Base-by-base conservation (phyloP, 2,888 invertebrate species). In the Folsomia manolachei region DNA sequence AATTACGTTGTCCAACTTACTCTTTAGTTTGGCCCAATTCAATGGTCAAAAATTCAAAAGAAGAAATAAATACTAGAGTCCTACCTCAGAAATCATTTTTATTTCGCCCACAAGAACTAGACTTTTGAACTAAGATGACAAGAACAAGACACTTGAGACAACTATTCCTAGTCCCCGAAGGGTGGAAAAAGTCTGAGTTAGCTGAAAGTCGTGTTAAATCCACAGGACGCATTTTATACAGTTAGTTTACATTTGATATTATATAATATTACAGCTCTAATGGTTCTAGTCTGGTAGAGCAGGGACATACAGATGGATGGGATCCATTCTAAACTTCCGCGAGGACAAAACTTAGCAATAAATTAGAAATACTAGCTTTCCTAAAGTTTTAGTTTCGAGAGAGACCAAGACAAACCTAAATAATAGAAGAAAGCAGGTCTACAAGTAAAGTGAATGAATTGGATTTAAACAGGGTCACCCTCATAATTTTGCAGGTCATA, bases 141-240 rank as follows among this genome's bases (percentile, higher is more conserved):
- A 56, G 21, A 56, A 27, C 27, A 27, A 27, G 26, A 18, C 27
- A 27, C 7, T 63, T 25, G n/a, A n/a, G n/a, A n/a, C n/a, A n/a
- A n/a, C n/a, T n/a, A n/a, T n/a, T n/a, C n/a, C n/a, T n/a, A 27
- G 19, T 27, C 4, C n/a, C 21, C 23, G 51, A 4, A 66, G 21
- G 52, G 51, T 24, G 27, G 64, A 27, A 18, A 2, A 19, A 64
- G 25, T 64, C 64, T 27, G 7, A 64, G 27, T 4, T 26, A 27
- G 52, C 21, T 27, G 39, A 19, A n/a, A n/a, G 64, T 27, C 64
- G 27, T 64, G 64, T 64, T 27, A 26, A 64, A 64, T 66, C 65
- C 65, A 19, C 65, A 66, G 65, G 65, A 52, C 39, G 65, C 65
- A 51, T 66, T 66, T 52, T 66, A n/a, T 23, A 39, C 65, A 66